Conservation (phyloP, 2,888 invertebrate genomes). For the Catonia carolina region DNA sequence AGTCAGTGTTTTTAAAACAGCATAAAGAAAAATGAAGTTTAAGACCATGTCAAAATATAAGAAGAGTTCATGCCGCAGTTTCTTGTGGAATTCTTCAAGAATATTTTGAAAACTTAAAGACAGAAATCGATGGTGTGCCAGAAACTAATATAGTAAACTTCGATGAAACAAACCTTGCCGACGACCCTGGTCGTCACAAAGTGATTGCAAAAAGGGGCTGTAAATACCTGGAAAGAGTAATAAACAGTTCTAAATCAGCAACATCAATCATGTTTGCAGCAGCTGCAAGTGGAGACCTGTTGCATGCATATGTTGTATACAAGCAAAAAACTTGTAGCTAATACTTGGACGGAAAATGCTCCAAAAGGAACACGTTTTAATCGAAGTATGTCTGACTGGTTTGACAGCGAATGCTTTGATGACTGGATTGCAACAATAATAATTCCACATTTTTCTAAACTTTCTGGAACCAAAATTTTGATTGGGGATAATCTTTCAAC, state of each 20-base stretch:
- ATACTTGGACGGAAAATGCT: conserved; percentile 27
- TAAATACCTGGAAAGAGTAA: conserved; percentile 29
- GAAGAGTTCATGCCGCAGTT: background rate
- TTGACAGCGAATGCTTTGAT: conserved; percentile 35
- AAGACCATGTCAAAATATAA: background rate
- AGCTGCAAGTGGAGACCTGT: conserved; percentile 23
- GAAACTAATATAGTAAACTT: conserved; percentile 18
- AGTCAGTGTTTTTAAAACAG: background rate
- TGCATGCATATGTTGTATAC: conserved; percentile 29
- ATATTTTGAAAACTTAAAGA: background rate
- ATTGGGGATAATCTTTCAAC: conserved; percentile 39
- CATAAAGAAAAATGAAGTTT: background rate
- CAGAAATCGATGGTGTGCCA: background rate
- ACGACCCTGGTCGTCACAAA: conserved; percentile 21
- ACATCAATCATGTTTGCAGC: conserved; percentile 24
- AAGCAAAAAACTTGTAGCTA: no score
- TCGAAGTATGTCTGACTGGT: conserved; percentile 37
- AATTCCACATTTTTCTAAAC: conserved; percentile 33
- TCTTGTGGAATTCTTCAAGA: background rate
- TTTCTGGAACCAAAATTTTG: conserved; percentile 36
- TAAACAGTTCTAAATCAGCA: conserved; percentile 26
- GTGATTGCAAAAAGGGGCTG: background rate
- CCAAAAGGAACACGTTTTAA: conserved; percentile 33
- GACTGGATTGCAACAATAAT: conserved; percentile 36
- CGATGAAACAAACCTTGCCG: conserved; percentile 20